phyloP scores from a whole-genome alignment of 2,797 vertebrate species.

The Falco peregrinus region DNA sequence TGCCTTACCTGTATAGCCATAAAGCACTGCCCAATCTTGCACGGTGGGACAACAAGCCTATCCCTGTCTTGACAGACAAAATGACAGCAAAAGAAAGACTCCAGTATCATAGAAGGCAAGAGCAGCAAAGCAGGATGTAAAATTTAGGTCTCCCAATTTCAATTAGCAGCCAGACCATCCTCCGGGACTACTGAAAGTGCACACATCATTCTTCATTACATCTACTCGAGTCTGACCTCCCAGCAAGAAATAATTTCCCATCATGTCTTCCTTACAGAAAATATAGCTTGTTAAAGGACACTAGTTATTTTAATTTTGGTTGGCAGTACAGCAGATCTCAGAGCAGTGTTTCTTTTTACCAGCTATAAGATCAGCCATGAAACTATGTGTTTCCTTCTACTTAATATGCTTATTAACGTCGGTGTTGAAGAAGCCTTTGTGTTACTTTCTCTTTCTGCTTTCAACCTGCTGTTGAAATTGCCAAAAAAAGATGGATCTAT shows the following conservation, averaged over 20 bases:
- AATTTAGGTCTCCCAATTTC: neutral
- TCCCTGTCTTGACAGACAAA: neutral
- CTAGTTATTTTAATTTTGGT: neutral
- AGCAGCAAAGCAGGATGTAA: neutral
- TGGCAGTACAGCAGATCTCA: neutral
- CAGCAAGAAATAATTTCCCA: neutral
- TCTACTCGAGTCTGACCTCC: neutral
- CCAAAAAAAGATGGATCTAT: neutral
- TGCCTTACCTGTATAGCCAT: neutral
- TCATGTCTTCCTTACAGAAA: neutral
- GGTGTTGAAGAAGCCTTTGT: neutral
- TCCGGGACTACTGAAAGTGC: neutral
- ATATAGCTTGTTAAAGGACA: neutral
- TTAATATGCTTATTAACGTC: fast-evolving
- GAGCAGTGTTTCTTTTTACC: neutral
- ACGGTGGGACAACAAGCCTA: neutral
- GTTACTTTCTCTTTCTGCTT: neutral
- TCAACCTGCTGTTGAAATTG: neutral
- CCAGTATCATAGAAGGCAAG: neutral
- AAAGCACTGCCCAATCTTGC: neutral
- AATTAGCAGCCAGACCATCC: neutral
- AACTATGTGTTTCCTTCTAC: neutral
- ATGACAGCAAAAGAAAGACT: neutral
- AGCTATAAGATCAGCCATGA: neutral
- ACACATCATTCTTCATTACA: neutral